A percentile compares a stretch with the other conserved stretches of the same genome.
phyloP scores from a whole-genome alignment of 1,140 invertebrate genomes.

The Sinella curviseta region DNA sequence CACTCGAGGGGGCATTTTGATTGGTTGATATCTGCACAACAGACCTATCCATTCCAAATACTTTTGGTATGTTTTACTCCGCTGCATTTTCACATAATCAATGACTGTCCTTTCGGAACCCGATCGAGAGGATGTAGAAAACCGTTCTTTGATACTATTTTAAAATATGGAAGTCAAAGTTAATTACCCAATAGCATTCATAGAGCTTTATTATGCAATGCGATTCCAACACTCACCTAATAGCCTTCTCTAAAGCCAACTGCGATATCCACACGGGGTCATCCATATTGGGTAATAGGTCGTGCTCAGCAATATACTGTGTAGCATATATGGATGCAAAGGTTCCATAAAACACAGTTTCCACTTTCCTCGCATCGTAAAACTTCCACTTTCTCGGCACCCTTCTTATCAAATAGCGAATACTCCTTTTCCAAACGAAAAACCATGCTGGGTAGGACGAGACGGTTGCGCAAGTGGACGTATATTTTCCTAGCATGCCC shows the following conservation, averaged over 20 bases:
- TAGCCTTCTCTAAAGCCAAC: not conserved
- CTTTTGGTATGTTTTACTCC: not conserved
- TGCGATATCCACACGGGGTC: not conserved
- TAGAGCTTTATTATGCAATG: too few relatives aligned
- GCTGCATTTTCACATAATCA: not conserved
- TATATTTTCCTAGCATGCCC: not conserved
- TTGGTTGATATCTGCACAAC: conserved; percentile 4
- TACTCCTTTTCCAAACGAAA: not conserved
- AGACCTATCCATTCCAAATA: not conserved
- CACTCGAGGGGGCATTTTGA: not conserved
- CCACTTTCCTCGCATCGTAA: not conserved
- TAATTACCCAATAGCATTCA: too few relatives aligned
- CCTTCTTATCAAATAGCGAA: not conserved
- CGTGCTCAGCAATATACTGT: conserved; percentile 1
- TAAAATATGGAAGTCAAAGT: not conserved
- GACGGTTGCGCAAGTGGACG: not conserved
- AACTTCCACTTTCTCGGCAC: not conserved
- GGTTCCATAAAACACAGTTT: conserved; percentile 3
- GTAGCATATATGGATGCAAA: not conserved
- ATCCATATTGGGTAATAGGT: conserved; percentile 6
- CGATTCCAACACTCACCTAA: too few relatives aligned
- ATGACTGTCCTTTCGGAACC: not conserved
- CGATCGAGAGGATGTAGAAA: not conserved
- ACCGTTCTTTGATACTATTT: not conserved
- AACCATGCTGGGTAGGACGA: not conserved